Percentiles rank a stretch among this genome's conserved stretches.
These are phyloP conservation scores for Xanthia togata DNA, from an alignment of 2,888 invertebrate species.

Conservation along the genomic window DNA sequence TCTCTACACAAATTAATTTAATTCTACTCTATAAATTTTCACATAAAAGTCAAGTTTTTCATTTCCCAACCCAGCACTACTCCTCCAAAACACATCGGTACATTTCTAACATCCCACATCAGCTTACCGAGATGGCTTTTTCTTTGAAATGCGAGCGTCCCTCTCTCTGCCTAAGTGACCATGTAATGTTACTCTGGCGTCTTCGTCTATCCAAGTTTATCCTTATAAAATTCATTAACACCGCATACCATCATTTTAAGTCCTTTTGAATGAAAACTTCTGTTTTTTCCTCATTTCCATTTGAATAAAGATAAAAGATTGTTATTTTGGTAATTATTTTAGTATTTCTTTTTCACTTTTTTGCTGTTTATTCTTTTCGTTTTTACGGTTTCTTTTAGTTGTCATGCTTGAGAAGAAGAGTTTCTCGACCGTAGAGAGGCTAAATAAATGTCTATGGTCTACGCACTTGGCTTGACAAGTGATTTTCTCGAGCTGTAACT, in stretches of 20 bases:
- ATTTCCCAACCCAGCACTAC: background rate
- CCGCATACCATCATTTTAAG: conserved; percentile 44
- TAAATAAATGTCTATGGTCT: background rate
- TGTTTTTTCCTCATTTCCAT: conserved; percentile 42
- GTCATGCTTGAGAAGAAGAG: background rate
- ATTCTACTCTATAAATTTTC: background rate
- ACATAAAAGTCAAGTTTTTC: no score
- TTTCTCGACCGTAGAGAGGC: background rate
- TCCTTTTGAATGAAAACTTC: conserved; percentile 26
- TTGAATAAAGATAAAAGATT: conserved; percentile 52
- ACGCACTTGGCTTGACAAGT: rapidly evolving
- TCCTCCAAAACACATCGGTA: conserved; percentile 27
- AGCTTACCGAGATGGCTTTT: conserved; percentile 70
- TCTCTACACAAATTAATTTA: background rate
- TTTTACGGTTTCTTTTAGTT: background rate
- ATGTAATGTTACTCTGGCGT: conserved; percentile 74
- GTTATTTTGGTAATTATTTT: conserved; percentile 49
- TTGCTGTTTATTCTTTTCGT: conserved; percentile 1
- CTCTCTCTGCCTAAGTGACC: conserved; percentile 80
- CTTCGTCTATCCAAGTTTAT: conserved; percentile 62
- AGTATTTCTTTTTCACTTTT: conserved; percentile 28
- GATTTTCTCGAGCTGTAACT: background rate
- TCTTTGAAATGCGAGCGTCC: conserved; percentile 70
- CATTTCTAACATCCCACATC: conserved; percentile 51
- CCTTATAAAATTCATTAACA: conserved; percentile 76